Evolutionary conservation across 1,140 invertebrate species (phyloP), one percentile per base, ranked within the genome.

Genomic region (Dreissena polymorpha): DNA sequence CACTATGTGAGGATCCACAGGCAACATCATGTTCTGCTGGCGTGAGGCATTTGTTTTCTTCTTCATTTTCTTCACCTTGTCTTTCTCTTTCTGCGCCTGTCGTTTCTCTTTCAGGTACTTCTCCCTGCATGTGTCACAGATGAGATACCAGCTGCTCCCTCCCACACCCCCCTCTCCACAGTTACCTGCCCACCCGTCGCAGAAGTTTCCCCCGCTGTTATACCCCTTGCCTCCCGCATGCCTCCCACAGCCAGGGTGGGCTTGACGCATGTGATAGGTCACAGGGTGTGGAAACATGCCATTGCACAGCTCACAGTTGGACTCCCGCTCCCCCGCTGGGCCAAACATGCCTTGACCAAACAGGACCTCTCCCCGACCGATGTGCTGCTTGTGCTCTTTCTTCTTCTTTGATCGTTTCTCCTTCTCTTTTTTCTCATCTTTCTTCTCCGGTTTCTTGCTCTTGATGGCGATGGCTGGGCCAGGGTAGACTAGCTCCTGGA

Each of bases 221-320:
- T 98, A 98, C 1, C 97, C 97, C 91, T 97, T 97, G 3, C 97
- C 96, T 14, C 95, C 95, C n/a, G 97, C 96, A 83, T 96, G 95
- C 88, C 95, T 95, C 0, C 97, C 97, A 92, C 98, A 99, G 0
- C 98, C 98, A 5, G 96, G 96, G 94, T 99, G 98, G 60, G 95
- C 93, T 87, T 96, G 95, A 67, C 96, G 94, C 97, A 99, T 98
- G 91, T 99, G 98, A 86, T 97, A 96, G 0, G 97, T 98, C 0
- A 99, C 95, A 0, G 97, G 97, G 93, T 96, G 95, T 74, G 96
- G 95, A 90, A 94, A 94, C 70, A 95, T 93, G 23, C 92, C 93
- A 10, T 96, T 97, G 90, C 98, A 99, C 23, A 99, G 94, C 91
- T 99, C 98, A 92, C 98, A 99, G 50, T 94, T 91, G 10, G 95